A percentile compares a stretch with the other conserved stretches of the same genome.
Conservation (phyloP, 1,140 invertebrate species). For the Bombus confusus region DNA sequence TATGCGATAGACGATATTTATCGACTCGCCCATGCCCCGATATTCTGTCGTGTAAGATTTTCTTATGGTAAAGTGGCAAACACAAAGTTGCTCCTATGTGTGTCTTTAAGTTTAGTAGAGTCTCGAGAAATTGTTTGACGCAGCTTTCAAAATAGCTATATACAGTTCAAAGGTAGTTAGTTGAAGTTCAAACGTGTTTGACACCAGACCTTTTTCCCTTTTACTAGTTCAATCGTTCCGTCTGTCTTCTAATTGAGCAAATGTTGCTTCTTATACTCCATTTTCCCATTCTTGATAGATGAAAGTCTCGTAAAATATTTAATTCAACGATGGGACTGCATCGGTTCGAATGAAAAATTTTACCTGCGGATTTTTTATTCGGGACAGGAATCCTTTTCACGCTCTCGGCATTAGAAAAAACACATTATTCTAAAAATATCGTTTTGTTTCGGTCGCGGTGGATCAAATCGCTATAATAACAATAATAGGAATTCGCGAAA, state of each 20-base stretch:
- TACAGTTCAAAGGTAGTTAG: too few relatives aligned
- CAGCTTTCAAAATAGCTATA: neutral
- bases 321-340: too few relatives aligned
- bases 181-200: neutral
- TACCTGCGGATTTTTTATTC: neutral
- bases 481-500: neutral
- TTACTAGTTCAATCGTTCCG: neutral
- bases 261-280: neutral
- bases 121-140: neutral
- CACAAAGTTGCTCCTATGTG: neutral
- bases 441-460: too few relatives aligned
- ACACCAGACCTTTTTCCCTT: neutral
- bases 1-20: too few relatives aligned
- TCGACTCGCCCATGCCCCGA: neutral
- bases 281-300: neutral
- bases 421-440: neutral
- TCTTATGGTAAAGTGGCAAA: too few relatives aligned
- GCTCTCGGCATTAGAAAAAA: neutral
- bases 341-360: neutral
- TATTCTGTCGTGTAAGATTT: neutral
- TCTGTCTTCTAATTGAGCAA: neutral
- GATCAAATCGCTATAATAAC: neutral
- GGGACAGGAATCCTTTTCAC: rapidly evolving
- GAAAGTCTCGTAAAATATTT: neutral
- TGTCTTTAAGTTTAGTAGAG: too few relatives aligned